Percentiles rank a stretch among this genome's conserved stretches.
Conservation (phyloP, 2,113 vertebrate genomes). For the Physeter macrocephalus region DNA sequence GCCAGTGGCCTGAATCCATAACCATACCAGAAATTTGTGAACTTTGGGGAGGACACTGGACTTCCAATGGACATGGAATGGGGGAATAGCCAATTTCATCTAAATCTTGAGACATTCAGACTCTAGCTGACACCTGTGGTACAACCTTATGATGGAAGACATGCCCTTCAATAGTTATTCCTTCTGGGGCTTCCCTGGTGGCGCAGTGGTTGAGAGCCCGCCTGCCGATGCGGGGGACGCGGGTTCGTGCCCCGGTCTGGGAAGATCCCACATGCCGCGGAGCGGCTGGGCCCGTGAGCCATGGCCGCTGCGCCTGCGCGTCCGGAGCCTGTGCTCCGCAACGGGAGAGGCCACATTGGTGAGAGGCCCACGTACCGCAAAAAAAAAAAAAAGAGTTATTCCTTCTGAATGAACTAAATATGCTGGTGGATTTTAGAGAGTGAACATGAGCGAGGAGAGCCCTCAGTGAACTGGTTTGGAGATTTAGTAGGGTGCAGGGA, state of each 20-base stretch:
- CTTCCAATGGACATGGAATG: background rate
- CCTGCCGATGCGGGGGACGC: too few relatives aligned
- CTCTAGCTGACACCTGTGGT: background rate
- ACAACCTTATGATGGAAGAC: background rate
- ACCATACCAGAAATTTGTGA: background rate
- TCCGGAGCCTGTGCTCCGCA: too few relatives aligned
- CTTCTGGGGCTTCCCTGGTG: too few relatives aligned
- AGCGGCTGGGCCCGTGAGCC: too few relatives aligned
- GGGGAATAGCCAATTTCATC: background rate
- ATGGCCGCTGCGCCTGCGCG: too few relatives aligned
- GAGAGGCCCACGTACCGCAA: too few relatives aligned
- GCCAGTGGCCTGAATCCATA: background rate
- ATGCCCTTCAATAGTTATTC: background rate
- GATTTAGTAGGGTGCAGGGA: background rate
- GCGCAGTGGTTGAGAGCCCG: too few relatives aligned
- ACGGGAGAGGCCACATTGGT: too few relatives aligned
- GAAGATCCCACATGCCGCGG: too few relatives aligned
- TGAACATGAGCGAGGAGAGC: background rate
- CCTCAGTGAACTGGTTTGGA: background rate
- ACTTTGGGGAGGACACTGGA: background rate
- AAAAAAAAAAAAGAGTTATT: too few relatives aligned
- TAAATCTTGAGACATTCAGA: background rate
- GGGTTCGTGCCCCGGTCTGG: too few relatives aligned
- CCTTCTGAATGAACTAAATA: background rate
- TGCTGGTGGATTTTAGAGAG: background rate